A percentile compares a stretch with the other conserved stretches of the same genome.
Evolutionary conservation across 2,797 vertebrate species (phyloP).

Genomic region (Typhlichthys eigenmanni): DNA sequence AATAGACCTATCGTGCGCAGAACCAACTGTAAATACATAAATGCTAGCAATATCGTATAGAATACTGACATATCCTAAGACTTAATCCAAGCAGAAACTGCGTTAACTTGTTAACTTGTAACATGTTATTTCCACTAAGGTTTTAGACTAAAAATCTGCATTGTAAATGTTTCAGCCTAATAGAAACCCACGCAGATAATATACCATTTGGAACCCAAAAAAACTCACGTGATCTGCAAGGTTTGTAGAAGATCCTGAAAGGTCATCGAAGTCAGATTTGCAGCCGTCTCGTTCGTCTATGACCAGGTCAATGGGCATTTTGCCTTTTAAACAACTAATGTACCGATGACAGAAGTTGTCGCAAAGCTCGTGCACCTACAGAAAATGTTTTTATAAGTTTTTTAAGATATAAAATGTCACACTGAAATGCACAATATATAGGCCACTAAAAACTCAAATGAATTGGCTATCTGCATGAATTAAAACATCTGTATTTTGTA

Average conservation of each 20-base stretch:
- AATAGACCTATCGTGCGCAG: too few species aligned
- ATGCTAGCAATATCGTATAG: too few species aligned
- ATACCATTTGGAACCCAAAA: conserved; percentile 16
- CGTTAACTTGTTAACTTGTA: too few species aligned
- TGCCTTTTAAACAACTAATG: conserved; percentile 97
- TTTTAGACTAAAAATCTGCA: too few species aligned
- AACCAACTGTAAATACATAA: too few species aligned
- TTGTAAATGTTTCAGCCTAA: too few species aligned
- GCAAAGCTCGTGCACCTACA: conserved; percentile 92
- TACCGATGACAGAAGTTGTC: conserved; percentile 98
- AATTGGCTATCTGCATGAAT: not conserved
- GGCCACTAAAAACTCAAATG: not conserved
- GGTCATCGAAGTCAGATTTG: conserved; percentile 93
- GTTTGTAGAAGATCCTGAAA: conserved; percentile 92
- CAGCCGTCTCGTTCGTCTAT: conserved; percentile 93
- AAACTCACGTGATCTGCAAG: conserved; percentile 91
- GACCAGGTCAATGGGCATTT: conserved; percentile 97
- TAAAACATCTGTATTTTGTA: not conserved
- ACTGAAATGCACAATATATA: not conserved
- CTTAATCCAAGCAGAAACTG: too few species aligned
- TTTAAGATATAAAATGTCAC: not conserved
- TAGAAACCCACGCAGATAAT: not conserved
- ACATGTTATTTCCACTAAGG: too few species aligned
- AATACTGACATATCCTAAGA: too few species aligned
- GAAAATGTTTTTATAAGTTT: not conserved